Evolutionary conservation across 2,888 invertebrate species (phyloP).

Genomic region (Bombylius discolor): DNA sequence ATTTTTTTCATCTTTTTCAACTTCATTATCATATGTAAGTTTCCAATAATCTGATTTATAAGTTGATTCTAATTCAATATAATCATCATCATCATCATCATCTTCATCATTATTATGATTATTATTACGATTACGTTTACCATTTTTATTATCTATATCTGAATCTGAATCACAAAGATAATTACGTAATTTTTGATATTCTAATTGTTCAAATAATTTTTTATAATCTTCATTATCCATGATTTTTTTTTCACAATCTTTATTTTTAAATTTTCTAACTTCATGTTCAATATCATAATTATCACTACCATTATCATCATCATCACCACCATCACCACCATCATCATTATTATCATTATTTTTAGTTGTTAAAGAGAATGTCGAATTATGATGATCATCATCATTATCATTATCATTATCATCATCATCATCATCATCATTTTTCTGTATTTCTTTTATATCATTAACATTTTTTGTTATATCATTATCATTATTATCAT

Average conservation of each 20-base stretch:
- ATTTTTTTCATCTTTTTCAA: background rate
- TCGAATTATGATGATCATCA: too few species aligned
- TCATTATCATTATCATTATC: background rate
- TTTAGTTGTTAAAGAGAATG: too few species aligned
- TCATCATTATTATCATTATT: background rate
- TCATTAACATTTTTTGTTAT: too few species aligned
- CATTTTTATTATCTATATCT: too few species aligned
- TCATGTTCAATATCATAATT: constrained; percentile 26
- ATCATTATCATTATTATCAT: background rate
- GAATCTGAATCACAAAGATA: background rate
- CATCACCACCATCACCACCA: background rate
- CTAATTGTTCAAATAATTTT: constrained; percentile 19
- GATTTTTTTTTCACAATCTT: constrained; percentile 15
- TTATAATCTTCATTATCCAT: constrained; percentile 20
- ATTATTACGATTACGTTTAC: constrained; percentile 25
- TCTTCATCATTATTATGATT: constrained; percentile 20
- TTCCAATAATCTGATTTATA: background rate
- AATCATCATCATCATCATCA: constrained; percentile 12
- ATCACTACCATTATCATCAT: constrained; percentile 6
- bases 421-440: background rate
- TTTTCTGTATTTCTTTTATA: background rate
- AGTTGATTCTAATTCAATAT: background rate
- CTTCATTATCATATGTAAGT: constrained; percentile 17
- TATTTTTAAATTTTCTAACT: constrained; percentile 33
- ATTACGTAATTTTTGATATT: constrained; percentile 29